Base-by-base conservation (phyloP, 2,113 vertebrate species). In the Ameiurus melas region DNA sequence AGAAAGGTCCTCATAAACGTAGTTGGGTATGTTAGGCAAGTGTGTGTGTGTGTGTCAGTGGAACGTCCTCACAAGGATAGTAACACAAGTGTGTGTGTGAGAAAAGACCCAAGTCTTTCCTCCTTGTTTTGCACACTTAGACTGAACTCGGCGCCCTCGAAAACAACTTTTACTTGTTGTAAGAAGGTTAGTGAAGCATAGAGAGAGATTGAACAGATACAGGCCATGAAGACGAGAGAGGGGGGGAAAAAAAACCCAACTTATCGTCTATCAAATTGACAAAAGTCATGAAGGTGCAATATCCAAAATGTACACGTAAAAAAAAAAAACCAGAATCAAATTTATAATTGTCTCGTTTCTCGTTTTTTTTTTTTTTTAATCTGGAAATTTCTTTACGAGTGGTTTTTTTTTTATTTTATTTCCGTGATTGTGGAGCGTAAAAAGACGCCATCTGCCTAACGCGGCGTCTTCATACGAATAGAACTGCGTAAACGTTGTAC, bases 141-240 rank as follows among this genome's bases (percentile, higher is more conserved):
- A 90, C 85, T 16, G 79, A 89, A 70, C 57, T 53, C 43, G 17
- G 60, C 17, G 57, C 73, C 51, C 51, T 84, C 55, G 73, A 89
- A 86, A 89, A 92, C 89, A 89, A 66, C 80, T 90, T 90, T 78
- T 88, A 68, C 86, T 90, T 83, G 20, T 83, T 19, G 8, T 33
- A 20, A 85, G 25, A 13, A 16, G 27, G 51, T 64, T 64, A 51
- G 36, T 27, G 83, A 64, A 75, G 57, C 80, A 25, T 53, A 64
- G 64, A 82, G 68, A 82, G 73, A 84, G 14, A 27, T 20, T 39
- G 57, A 27, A 58, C 51, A 71, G 81, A 78, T 71, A n/a, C 43
- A 55, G 20, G 20, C 85, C 5, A 33, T 6, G 27, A 79, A 77
- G 68, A 33, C 1, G 51, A 75, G 30, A 43, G 33, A 58, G 53